Evolutionary conservation across 2,113 vertebrate genomes (phyloP).

Genomic region (Cercopithecus mona): DNA sequence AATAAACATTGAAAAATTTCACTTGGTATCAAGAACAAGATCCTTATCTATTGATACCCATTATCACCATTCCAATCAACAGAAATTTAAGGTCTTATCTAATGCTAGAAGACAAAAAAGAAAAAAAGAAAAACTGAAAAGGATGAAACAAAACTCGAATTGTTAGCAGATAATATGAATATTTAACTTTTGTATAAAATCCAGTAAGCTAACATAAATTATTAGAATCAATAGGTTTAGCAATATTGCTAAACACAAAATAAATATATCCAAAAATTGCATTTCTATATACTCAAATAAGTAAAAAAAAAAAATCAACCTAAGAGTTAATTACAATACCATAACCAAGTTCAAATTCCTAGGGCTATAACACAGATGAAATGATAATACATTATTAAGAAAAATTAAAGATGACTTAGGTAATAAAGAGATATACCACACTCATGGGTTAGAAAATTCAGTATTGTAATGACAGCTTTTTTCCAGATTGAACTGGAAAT

Average conservation of each 20-base stretch:
- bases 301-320: not conserved
- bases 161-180: not conserved
- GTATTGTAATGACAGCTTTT: not conserved
- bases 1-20: not conserved
- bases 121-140: not conserved
- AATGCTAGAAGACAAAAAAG: not conserved
- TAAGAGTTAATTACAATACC: not conserved
- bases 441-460: not conserved
- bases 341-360: not conserved
- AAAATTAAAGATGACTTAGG: not conserved
- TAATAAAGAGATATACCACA: not conserved
- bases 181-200: not conserved
- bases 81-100: not conserved
- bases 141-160: not conserved
- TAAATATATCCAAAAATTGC: not conserved
- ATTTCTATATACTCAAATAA: not conserved
- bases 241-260: not conserved
- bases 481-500: not conserved
- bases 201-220: not conserved
- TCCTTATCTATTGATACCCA: not conserved
- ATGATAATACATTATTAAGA: not conserved
- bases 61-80: not conserved
- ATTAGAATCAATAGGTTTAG: not conserved
- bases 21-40: not conserved
- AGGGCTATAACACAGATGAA: not conserved